phyloP scores from a whole-genome alignment of 1,140 invertebrate species.

The Drosophila kohkoa region DNA sequence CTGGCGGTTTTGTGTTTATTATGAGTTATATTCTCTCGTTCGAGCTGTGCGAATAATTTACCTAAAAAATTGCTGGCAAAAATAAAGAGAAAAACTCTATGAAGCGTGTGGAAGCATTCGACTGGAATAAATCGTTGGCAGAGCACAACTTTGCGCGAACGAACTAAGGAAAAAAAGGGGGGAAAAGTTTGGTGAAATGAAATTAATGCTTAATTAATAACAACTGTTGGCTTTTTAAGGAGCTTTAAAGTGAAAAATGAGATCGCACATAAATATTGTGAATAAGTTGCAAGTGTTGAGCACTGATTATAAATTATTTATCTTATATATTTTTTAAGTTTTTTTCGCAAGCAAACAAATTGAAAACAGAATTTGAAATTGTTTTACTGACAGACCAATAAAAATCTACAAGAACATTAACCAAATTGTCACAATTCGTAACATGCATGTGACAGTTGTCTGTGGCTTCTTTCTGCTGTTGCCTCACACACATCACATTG shows the following conservation, averaged over 20 bases:
- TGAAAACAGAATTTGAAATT: conserved; percentile 3
- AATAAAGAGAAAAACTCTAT: conserved; percentile 14
- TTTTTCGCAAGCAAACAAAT: not conserved
- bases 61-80: conserved; percentile 25
- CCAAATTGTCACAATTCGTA: conserved; percentile 70
- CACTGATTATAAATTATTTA: not conserved
- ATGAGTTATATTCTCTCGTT: conserved; percentile 17
- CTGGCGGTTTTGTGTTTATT: conserved; percentile 41
- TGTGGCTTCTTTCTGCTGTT: conserved; percentile 48
- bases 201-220: conserved; percentile 35
- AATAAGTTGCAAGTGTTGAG: not conserved
- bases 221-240: conserved; percentile 23
- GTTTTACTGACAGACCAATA: conserved; percentile 55
- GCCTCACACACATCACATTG: conserved; percentile 35
- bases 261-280: not conserved
- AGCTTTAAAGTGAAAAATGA: conserved; percentile 1
- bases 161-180: not conserved
- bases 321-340: not conserved
- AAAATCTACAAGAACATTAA: conserved; percentile 59
- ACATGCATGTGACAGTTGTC: conserved; percentile 69
- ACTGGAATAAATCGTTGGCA: conserved; percentile 36
- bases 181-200: conserved; percentile 25
- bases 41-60: conserved; percentile 40
- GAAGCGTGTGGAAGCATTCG: conserved; percentile 30
- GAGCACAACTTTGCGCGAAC: conserved; percentile 38